phyloP scores from a whole-genome alignment of 2,888 invertebrate species.

The Caenorhabditis macrosperma region DNA sequence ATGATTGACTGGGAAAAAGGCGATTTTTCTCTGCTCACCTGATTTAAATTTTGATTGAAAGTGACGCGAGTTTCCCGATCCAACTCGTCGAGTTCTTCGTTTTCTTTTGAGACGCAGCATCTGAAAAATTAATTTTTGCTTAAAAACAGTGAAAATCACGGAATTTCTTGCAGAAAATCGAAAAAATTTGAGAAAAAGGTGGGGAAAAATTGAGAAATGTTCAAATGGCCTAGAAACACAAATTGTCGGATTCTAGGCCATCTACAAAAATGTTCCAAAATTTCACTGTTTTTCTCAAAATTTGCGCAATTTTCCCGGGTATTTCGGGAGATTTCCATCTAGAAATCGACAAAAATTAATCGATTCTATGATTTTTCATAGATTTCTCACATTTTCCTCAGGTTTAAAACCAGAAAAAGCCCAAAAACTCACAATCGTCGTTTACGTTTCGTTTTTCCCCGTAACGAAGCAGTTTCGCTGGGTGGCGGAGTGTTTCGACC shows the following conservation, averaged over 20 bases:
- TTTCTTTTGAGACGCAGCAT: constrained; percentile 63
- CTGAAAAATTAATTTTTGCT: constrained; percentile 7
- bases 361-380: not conserved
- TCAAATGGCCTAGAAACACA: not conserved
- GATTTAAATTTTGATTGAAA: constrained; percentile 67
- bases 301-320: not conserved
- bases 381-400: not conserved
- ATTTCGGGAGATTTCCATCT: no score
- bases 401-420: not conserved
- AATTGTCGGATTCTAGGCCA: not conserved
- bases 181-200: not conserved
- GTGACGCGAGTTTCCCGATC: constrained; percentile 66
- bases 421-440: constrained; percentile 42
- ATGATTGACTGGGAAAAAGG: not conserved
- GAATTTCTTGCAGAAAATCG: not conserved
- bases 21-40: constrained; percentile 40
- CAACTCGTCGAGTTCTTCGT: constrained; percentile 66
- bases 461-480: constrained; percentile 57
- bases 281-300: not conserved
- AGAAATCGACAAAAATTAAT: not conserved
- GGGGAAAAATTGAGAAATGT: not conserved
- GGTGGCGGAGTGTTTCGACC: constrained; percentile 74
- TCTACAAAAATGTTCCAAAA: no score
- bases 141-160: constrained; percentile 3
- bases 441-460: constrained; percentile 55